Conservation (phyloP, 2,113 vertebrate species). For the Eidolon helvum region DNA sequence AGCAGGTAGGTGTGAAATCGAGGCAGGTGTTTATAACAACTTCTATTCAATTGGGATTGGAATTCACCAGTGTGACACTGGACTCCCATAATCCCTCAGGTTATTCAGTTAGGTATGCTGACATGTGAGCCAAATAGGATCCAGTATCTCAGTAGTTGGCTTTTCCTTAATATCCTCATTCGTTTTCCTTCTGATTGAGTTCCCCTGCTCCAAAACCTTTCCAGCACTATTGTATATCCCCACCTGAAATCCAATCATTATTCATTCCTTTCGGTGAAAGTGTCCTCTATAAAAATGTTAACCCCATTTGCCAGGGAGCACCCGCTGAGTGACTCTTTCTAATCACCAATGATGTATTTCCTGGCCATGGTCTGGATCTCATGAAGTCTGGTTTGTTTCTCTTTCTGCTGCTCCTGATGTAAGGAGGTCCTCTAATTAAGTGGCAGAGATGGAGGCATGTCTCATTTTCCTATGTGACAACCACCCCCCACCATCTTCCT, state of each 20-base stretch:
- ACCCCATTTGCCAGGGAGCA: not conserved
- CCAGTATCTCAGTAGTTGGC: not conserved
- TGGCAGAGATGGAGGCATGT: fast-evolving
- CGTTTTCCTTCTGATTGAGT: not conserved
- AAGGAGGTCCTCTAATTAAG: not conserved
- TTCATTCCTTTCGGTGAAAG: not conserved
- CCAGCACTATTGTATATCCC: no score
- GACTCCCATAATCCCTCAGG: not conserved
- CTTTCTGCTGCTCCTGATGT: not conserved
- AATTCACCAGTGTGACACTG: not conserved
- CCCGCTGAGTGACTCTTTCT: not conserved
- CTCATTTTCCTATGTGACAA: not conserved
- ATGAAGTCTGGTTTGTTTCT: not conserved
- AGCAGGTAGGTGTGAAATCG: constrained; percentile 64
- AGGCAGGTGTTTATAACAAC: constrained; percentile 62
- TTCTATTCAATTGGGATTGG: not conserved
- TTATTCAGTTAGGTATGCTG: not conserved
- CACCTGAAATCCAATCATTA: not conserved
- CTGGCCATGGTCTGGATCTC: not conserved
- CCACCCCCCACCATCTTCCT: not conserved
- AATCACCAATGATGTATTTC: not conserved
- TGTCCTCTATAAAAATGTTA: not conserved
- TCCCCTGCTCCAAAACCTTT: not conserved
- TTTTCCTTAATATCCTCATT: not conserved
- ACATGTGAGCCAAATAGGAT: constrained; percentile 16